Percentiles rank a stretch among this genome's conserved stretches.
Evolutionary conservation across 1,140 invertebrate genomes (phyloP).

Genomic region (Aphaenogaster rudis): DNA sequence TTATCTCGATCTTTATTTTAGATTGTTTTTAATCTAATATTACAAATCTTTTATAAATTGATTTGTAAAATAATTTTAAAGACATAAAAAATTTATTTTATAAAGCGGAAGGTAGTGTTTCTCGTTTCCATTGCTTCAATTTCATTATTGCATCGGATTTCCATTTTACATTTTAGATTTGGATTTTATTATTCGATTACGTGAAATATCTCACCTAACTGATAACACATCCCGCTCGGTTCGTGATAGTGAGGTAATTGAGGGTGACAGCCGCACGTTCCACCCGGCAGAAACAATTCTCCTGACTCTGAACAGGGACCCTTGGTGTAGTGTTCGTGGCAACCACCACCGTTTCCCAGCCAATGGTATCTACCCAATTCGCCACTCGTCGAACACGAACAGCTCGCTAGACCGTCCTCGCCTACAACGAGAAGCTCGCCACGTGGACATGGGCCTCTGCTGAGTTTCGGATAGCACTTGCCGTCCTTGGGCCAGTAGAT

Average conservation of each 20-base stretch:
- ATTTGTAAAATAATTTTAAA: background rate
- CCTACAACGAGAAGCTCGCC: conserved; percentile 89
- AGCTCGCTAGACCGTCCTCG: conserved; percentile 88
- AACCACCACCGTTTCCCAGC: conserved; percentile 87
- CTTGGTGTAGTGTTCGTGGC: conserved; percentile 92
- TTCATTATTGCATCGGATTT: background rate
- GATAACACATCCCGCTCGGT: conserved; percentile 90
- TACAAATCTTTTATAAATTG: no score
- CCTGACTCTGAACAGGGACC: conserved; percentile 92
- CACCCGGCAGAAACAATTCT: conserved; percentile 91
- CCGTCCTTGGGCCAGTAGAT: conserved; percentile 91
- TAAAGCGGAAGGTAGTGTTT: background rate
- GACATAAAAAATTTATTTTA: background rate
- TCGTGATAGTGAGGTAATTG: conserved; percentile 91
- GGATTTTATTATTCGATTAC: background rate
- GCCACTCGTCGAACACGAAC: conserved; percentile 86
- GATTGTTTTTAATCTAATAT: background rate
- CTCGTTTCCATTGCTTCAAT: background rate
- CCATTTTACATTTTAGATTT: background rate
- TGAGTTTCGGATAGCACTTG: conserved; percentile 90
- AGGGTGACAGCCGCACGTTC: conserved; percentile 90
- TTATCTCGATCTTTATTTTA: background rate
- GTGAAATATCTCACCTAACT: conserved; percentile 88
- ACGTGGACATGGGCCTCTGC: conserved; percentile 91
- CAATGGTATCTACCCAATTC: conserved; percentile 87